These are phyloP conservation scores for Pseudoips prasinana DNA, from an alignment of 2,888 invertebrate species.

Conservation along the genomic window DNA sequence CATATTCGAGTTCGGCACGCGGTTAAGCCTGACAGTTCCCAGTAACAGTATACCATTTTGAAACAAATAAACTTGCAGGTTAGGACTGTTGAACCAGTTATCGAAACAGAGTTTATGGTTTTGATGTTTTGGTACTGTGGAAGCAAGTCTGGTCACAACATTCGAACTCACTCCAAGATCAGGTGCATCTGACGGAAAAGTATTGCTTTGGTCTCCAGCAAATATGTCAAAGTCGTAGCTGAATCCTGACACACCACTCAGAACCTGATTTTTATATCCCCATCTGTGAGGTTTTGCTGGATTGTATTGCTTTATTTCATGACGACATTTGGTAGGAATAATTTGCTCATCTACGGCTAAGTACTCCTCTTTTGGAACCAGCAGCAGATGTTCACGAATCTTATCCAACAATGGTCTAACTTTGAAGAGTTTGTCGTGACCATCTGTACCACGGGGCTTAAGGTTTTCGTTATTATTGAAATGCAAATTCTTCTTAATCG, in stretches of 20 bases:
- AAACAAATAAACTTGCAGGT: constrained; percentile 10
- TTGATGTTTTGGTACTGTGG: constrained; percentile 29
- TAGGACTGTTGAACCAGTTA: constrained; percentile 37
- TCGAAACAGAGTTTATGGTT: constrained; percentile 42
- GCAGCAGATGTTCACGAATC: constrained; percentile 15
- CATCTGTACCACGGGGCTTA: constrained; percentile 1
- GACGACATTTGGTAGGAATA: constrained; percentile 37
- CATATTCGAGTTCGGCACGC: constrained; percentile 16
- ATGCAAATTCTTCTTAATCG: constrained; percentile 4
- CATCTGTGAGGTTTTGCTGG: constrained; percentile 46
- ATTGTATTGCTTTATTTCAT: constrained; percentile 36
- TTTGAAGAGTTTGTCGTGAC: constrained; percentile 38
- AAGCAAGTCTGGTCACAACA: constrained; percentile 31
- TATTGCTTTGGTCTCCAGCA: constrained; percentile 35
- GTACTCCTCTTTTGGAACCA: constrained; percentile 40
- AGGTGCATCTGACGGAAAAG: constrained; percentile 27
- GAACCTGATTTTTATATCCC: constrained; percentile 45
- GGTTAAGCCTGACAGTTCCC: constrained; percentile 10
- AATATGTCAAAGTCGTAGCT: constrained; percentile 49
- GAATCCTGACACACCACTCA: constrained; percentile 47
- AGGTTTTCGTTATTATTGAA: constrained; percentile 7
- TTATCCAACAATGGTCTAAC: constrained; percentile 27
- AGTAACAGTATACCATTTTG: neutral
- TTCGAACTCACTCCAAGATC: constrained; percentile 36
- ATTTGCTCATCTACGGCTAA: constrained; percentile 44